Percentiles rank a stretch among this genome's conserved stretches.
These are phyloP conservation scores for Drosophila paulistorum DNA, from an alignment of 1,140 invertebrate genomes.

Conservation along the genomic window DNA sequence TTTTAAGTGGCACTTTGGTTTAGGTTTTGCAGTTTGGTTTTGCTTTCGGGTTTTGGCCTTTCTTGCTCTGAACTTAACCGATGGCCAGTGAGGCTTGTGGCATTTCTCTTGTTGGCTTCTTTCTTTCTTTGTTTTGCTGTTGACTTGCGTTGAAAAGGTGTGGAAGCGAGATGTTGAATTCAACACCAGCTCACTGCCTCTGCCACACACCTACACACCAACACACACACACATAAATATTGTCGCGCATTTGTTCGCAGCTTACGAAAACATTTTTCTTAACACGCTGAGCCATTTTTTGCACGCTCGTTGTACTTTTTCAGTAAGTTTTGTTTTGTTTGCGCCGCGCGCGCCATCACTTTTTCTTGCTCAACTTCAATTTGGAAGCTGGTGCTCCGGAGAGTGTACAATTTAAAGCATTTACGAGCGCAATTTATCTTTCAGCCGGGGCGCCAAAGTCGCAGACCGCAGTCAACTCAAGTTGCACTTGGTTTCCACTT, in stretches of 20 bases:
- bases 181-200: not conserved
- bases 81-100: slow-evolving; percentile 44
- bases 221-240: slow-evolving; percentile 54
- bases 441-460: slow-evolving; percentile 41
- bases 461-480: slow-evolving; percentile 69
- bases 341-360: slow-evolving; percentile 38
- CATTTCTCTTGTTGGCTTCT: slow-evolving; percentile 40
- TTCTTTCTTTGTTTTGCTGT: slow-evolving; percentile 26
- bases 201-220: not conserved
- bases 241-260: slow-evolving; percentile 80
- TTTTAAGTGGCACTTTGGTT: slow-evolving; percentile 74
- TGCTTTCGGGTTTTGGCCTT: not conserved
- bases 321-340: slow-evolving; percentile 65
- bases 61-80: not conserved
- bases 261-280: slow-evolving; percentile 80
- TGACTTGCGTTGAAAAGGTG: slow-evolving; percentile 8
- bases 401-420: slow-evolving; percentile 75
- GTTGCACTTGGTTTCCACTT: slow-evolving; percentile 56
- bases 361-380: slow-evolving; percentile 68
- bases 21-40: slow-evolving; percentile 40
- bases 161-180: slow-evolving; percentile 28
- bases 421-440: slow-evolving; percentile 78
- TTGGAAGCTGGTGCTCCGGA: slow-evolving; percentile 42
- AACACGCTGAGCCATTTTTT: slow-evolving; percentile 77
- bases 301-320: slow-evolving; percentile 63